A percentile compares a stretch with the other conserved stretches of the same genome.
Conservation (phyloP, 92 coral and sea anemone species). For the Palythoa grandis region DNA sequence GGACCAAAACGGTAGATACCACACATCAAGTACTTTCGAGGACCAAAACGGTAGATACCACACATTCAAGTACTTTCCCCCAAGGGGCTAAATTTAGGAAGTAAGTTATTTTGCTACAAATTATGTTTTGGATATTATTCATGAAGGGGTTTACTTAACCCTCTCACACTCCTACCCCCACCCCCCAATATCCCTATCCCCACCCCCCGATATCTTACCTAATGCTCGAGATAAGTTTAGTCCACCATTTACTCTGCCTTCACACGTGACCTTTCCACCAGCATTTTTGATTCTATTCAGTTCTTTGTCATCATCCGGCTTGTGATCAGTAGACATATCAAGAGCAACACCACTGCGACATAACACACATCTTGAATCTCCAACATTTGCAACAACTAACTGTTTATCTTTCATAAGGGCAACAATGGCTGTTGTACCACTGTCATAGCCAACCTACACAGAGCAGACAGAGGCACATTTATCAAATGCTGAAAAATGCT, state of each 20-base stretch:
- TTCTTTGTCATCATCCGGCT: conserved; percentile 94
- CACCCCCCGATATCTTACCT: conserved; percentile 58
- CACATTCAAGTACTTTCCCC: too few species aligned
- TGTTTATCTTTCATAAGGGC: conserved; percentile 74
- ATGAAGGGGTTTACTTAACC: neutral
- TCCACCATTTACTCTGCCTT: conserved; percentile 98
- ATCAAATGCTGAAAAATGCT: too few species aligned
- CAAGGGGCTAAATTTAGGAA: too few species aligned
- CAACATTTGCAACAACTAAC: conserved; percentile 90
- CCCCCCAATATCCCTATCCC: neutral
- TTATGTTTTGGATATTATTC: neutral
- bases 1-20: too few species aligned
- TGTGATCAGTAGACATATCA: conserved; percentile 97
- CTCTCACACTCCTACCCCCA: neutral
- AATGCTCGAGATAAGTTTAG: conserved; percentile 94
- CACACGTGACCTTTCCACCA: conserved; percentile 95
- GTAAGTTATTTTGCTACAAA: too few species aligned
- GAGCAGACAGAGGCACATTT: neutral
- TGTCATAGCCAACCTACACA: conserved; percentile 88
- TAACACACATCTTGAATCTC: conserved; percentile 97
- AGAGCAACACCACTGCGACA: conserved; percentile 95
- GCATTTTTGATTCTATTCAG: conserved; percentile 91
- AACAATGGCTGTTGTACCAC: conserved; percentile 97
- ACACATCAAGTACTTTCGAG: too few species aligned
- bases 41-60: too few species aligned